phyloP scores from a whole-genome alignment of 2,113 vertebrate genomes.

The Pitta sordida region DNA sequence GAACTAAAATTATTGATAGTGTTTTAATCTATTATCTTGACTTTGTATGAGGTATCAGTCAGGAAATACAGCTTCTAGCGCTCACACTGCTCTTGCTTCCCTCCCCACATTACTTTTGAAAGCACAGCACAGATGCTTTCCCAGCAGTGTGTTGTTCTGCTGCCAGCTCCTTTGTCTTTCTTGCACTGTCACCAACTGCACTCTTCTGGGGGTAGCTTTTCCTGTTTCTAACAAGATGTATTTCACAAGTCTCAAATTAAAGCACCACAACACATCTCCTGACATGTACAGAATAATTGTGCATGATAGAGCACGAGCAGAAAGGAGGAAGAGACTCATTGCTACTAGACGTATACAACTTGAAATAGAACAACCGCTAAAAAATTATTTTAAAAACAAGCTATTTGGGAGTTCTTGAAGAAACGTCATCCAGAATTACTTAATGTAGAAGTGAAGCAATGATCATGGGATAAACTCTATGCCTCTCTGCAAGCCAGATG shows the following conservation, averaged over 20 bases:
- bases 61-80: background rate
- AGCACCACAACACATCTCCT: background rate
- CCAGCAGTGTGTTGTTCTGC: slow-evolving; percentile 8
- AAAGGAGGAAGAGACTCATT: background rate
- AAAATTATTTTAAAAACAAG: background rate
- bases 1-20: background rate
- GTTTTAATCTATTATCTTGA: background rate
- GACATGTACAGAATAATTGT: background rate
- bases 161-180: slow-evolving; percentile 15
- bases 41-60: background rate
- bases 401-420: background rate
- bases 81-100: background rate
- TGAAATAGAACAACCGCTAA: background rate
- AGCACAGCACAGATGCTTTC: slow-evolving; percentile 27
- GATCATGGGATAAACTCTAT: background rate
- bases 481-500: too few relatives aligned
- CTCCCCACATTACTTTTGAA: background rate
- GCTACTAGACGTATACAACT: background rate
- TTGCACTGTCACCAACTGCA: background rate
- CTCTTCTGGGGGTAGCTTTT: background rate
- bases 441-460: background rate
- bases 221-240: background rate
- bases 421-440: background rate
- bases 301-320: background rate
- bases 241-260: background rate